Evolutionary conservation across 1,140 invertebrate species (phyloP).

Genomic region (Heliconius melpomene): DNA sequence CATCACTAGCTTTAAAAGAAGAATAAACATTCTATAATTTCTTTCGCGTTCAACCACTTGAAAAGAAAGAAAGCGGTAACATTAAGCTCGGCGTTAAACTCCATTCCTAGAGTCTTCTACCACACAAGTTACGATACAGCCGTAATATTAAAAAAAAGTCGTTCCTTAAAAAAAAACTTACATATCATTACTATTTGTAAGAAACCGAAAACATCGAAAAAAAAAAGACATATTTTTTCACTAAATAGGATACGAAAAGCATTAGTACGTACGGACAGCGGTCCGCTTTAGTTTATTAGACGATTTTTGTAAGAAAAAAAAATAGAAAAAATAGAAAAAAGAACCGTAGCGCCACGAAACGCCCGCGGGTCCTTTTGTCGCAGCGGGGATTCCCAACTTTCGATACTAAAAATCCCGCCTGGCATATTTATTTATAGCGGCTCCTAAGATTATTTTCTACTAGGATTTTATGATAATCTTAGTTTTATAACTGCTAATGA

Average conservation of each 20-base stretch:
- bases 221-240: constrained; percentile 25
- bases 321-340: constrained; percentile 34
- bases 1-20: no score
- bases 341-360: constrained; percentile 62
- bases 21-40: no score
- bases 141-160: background rate
- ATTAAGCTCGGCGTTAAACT: no score
- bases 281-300: constrained; percentile 42
- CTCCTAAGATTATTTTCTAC: constrained; percentile 74
- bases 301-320: constrained; percentile 40
- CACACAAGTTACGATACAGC: background rate
- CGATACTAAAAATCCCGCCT: constrained; percentile 70
- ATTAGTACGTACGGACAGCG: constrained; percentile 40
- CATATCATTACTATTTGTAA: background rate
- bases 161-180: background rate
- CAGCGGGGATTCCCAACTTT: constrained; percentile 60
- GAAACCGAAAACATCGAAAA: background rate
- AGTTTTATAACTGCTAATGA: constrained; percentile 70
- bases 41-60: no score
- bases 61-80: no score
- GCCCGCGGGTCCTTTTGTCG: constrained; percentile 66
- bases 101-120: background rate
- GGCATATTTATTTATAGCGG: constrained; percentile 74
- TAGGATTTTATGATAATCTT: constrained; percentile 77
- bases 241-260: constrained; percentile 32